A percentile compares a stretch with the other conserved stretches of the same genome.
These are phyloP conservation scores for Epicauta chinensis DNA, from an alignment of 1,140 invertebrate species.

Conservation along the genomic window DNA sequence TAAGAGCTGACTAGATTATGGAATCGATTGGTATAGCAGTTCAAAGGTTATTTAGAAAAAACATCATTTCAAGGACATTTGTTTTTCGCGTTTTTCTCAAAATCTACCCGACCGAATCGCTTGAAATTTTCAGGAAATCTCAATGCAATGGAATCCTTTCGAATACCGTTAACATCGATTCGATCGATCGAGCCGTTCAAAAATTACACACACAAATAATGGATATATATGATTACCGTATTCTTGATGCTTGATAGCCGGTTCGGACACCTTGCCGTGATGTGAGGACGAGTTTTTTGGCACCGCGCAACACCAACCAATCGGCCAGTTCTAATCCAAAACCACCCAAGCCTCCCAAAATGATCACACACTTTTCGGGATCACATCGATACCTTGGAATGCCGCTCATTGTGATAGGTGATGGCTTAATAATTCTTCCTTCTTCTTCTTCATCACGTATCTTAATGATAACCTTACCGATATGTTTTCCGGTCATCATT, in stretches of 20 bases:
- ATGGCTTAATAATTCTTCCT: conserved; percentile 46
- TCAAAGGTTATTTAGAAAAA: too few species aligned
- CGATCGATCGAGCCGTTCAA: too few species aligned
- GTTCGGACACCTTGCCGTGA: conserved; percentile 70
- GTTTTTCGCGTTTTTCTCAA: too few species aligned
- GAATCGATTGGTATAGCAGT: too few species aligned
- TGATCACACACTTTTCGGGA: conserved; percentile 51
- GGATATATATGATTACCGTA: conserved; percentile 54
- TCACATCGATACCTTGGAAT: conserved; percentile 23
- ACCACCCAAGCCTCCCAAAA: conserved; percentile 75
- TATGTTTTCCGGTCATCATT: conserved; percentile 65
- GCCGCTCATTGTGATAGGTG: background rate
- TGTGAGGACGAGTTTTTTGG: conserved; percentile 69
- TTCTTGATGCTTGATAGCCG: conserved; percentile 68
- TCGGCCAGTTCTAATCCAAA: conserved; percentile 73
- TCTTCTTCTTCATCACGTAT: conserved; percentile 58
- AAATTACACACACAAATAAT: too few species aligned
- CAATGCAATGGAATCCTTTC: too few species aligned
- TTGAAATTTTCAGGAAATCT: too few species aligned
- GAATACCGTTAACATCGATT: too few species aligned
- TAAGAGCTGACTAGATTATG: too few species aligned
- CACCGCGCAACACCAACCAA: conserved; percentile 77
- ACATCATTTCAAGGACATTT: too few species aligned
- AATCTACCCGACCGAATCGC: too few species aligned
- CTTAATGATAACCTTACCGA: conserved; percentile 65